These are phyloP conservation scores for Neopipo cinnamomea DNA, from an alignment of 2,113 vertebrate genomes.

Conservation along the genomic window DNA sequence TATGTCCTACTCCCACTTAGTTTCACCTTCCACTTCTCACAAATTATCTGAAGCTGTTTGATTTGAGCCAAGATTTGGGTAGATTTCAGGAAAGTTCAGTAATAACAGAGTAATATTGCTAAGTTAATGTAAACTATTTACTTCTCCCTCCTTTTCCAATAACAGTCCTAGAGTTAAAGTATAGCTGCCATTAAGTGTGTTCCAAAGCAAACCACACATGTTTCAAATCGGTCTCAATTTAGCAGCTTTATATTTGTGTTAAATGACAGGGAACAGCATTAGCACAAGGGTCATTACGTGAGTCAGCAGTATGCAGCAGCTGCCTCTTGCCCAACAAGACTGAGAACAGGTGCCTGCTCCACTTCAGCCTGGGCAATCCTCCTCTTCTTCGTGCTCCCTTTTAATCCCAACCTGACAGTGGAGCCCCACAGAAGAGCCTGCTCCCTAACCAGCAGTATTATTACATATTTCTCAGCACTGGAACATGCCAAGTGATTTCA, in stretches of 20 bases:
- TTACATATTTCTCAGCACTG: background rate
- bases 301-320: background rate
- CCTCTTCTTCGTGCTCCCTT: background rate
- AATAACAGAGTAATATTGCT: background rate
- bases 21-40: background rate
- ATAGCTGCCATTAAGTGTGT: background rate
- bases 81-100: background rate
- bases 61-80: background rate
- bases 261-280: slow-evolving; percentile 45
- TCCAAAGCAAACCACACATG: background rate
- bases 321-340: background rate
- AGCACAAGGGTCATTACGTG: slow-evolving; percentile 43
- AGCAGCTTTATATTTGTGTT: slow-evolving; percentile 52
- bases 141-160: background rate
- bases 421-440: background rate
- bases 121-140: slow-evolving; percentile 31
- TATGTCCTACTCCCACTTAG: background rate
- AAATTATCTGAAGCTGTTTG: background rate
- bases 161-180: background rate
- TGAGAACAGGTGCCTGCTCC: background rate
- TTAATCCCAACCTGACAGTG: background rate
- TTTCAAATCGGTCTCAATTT: slow-evolving; percentile 18
- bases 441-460: background rate
- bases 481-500: background rate
- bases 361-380: background rate